Conservation (phyloP, 2,888 invertebrate genomes). For the Andricus quercusramuli region DNA sequence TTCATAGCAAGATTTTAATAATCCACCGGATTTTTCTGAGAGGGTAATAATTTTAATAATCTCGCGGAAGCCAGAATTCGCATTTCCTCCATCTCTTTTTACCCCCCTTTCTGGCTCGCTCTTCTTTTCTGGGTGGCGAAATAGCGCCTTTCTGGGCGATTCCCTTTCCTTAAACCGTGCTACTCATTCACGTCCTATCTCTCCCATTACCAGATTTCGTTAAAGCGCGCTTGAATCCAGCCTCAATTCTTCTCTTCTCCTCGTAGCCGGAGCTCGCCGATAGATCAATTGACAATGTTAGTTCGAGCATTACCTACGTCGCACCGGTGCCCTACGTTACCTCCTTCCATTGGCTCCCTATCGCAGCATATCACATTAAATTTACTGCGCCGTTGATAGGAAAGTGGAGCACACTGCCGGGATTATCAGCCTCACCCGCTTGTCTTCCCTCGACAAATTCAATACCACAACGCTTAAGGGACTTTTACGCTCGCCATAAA, state of each 20-base stretch:
- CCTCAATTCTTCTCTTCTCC: constrained; percentile 46
- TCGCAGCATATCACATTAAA: constrained; percentile 71
- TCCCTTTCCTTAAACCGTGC: constrained; percentile 51
- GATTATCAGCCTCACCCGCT: constrained; percentile 68
- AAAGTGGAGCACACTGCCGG: constrained; percentile 66
- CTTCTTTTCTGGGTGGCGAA: constrained; percentile 42
- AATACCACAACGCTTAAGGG: constrained; percentile 49
- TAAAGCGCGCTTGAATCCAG: constrained; percentile 65
- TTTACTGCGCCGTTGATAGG: constrained; percentile 73
- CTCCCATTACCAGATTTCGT: constrained; percentile 73
- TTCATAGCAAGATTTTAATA: not conserved
- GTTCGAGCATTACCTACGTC: constrained; percentile 63
- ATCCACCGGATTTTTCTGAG: constrained; percentile 24
- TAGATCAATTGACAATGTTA: constrained; percentile 74
- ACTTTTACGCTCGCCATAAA: constrained; percentile 41
- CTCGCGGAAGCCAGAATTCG: constrained; percentile 1
- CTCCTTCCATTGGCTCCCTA: constrained; percentile 59
- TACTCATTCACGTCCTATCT: constrained; percentile 69
- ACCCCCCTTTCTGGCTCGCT: not conserved
- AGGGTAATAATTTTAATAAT: constrained; percentile 36
- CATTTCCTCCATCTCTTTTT: not conserved
- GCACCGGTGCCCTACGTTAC: constrained; percentile 54
- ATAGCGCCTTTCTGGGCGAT: constrained; percentile 43
- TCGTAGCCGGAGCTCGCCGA: constrained; percentile 59
- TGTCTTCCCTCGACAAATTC: constrained; percentile 67